phyloP scores from a whole-genome alignment of 2,113 vertebrate genomes.

The Ursus arctos region DNA sequence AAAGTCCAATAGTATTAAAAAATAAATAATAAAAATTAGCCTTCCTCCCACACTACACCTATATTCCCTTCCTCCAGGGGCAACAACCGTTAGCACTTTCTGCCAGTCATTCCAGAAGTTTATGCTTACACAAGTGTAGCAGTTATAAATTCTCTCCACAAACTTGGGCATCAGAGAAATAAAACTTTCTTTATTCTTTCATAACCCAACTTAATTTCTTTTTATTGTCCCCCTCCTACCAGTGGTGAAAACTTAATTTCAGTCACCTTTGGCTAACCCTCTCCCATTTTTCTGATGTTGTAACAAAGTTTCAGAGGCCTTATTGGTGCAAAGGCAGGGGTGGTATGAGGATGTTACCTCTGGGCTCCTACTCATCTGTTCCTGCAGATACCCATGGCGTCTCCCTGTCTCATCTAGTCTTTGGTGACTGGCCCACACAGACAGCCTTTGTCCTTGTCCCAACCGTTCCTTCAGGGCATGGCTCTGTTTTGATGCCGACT shows the following conservation, averaged over 20 bases:
- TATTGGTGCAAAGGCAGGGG: neutral
- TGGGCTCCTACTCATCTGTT: neutral
- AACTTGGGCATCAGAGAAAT: slow-evolving; percentile 1
- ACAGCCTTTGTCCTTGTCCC: neutral
- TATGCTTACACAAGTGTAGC: neutral
- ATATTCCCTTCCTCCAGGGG: neutral
- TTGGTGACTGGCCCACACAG: neutral
- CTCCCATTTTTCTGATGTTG: neutral
- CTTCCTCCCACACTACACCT: neutral
- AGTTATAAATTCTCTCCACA: neutral
- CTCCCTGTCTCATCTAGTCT: neutral
- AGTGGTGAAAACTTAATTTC: slow-evolving; percentile 40
- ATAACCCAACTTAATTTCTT: neutral
- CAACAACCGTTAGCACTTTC: neutral
- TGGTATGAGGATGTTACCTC: neutral
- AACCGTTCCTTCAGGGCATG: neutral
- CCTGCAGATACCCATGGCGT: neutral
- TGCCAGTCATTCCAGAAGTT: neutral
- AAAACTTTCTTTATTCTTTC: neutral
- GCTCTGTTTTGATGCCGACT: neutral
- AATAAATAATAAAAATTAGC: neutral
- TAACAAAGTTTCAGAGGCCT: neutral
- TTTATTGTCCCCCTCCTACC: neutral
- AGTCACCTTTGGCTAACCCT: neutral
- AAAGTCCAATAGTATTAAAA: neutral